A percentile compares a stretch with the other conserved stretches of the same genome.
Conservation (phyloP, 2,113 vertebrate genomes). For the Corythoichthys haematopterus region DNA sequence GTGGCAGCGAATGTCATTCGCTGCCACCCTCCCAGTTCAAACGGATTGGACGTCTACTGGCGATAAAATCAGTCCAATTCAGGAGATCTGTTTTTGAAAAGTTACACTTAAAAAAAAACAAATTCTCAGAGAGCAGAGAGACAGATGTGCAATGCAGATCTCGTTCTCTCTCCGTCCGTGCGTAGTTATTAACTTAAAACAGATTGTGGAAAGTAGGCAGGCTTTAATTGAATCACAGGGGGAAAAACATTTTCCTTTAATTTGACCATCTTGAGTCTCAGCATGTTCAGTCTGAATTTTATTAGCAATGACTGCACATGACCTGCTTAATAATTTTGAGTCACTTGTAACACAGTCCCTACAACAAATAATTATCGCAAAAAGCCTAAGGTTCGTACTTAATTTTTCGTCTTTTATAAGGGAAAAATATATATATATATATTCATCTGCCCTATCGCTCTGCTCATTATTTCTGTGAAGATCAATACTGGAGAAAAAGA, state of each 20-base stretch:
- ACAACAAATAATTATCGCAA: not conserved
- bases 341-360: constrained; percentile 10
- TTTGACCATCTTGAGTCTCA: constrained; percentile 52
- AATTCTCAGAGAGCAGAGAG: not conserved
- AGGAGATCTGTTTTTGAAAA: constrained; percentile 9
- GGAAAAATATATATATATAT: constrained; percentile 12
- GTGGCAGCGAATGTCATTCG: too few relatives aligned
- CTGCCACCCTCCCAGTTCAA: too few relatives aligned
- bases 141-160: not conserved
- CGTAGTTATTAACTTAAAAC: constrained; percentile 24
- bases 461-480: constrained; percentile 35
- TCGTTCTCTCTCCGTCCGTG: constrained; percentile 21
- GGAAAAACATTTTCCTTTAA: constrained; percentile 39
- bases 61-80: not conserved
- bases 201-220: constrained; percentile 42
- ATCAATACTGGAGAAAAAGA: not conserved
- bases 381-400: constrained; percentile 19
- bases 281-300: constrained; percentile 47
- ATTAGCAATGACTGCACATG: constrained; percentile 44
- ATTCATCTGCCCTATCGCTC: not conserved
- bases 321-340: constrained; percentile 48
- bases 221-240: constrained; percentile 53
- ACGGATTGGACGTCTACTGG: too few relatives aligned
- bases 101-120: constrained; percentile 5
- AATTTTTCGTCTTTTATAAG: constrained; percentile 28